Conservation (phyloP, 2,113 vertebrate genomes). For the Antechinus flavipes region DNA sequence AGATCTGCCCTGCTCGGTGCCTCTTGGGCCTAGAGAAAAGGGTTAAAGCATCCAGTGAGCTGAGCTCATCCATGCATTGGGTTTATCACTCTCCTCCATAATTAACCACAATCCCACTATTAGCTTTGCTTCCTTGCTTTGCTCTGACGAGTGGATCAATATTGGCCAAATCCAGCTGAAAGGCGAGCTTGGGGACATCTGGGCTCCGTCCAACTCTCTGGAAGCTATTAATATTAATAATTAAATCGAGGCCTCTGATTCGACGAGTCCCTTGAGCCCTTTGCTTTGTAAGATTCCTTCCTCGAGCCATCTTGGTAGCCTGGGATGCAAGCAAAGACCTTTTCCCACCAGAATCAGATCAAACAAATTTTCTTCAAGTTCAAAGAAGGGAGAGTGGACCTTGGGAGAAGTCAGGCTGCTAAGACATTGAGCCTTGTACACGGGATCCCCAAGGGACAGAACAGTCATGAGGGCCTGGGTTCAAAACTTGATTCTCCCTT, state of each 20-base stretch:
- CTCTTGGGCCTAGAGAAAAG: background rate
- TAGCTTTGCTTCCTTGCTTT: constrained; percentile 65
- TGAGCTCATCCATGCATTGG: constrained; percentile 70
- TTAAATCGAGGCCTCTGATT: constrained; percentile 8
- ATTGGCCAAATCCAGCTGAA: constrained; percentile 37
- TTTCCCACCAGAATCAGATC: background rate
- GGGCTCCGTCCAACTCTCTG: background rate
- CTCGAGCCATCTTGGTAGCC: constrained; percentile 34
- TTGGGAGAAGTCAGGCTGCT: background rate
- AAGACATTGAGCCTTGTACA: background rate
- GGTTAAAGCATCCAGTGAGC: constrained; percentile 54
- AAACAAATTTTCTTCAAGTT: background rate
- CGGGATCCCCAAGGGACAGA: background rate
- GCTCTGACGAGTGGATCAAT: constrained; percentile 68
- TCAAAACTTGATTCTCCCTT: background rate
- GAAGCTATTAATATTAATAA: constrained; percentile 56
- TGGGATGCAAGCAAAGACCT: background rate
- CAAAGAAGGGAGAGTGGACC: background rate
- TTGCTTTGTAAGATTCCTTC: constrained; percentile 63
- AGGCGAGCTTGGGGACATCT: constrained; percentile 64
- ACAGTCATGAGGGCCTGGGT: background rate
- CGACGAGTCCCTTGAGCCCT: constrained; percentile 65
- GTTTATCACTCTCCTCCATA: constrained; percentile 72
- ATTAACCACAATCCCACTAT: constrained; percentile 75
- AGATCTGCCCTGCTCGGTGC: background rate